Conservation (phyloP, 2,888 invertebrate species). For the Tiphia femorata region DNA sequence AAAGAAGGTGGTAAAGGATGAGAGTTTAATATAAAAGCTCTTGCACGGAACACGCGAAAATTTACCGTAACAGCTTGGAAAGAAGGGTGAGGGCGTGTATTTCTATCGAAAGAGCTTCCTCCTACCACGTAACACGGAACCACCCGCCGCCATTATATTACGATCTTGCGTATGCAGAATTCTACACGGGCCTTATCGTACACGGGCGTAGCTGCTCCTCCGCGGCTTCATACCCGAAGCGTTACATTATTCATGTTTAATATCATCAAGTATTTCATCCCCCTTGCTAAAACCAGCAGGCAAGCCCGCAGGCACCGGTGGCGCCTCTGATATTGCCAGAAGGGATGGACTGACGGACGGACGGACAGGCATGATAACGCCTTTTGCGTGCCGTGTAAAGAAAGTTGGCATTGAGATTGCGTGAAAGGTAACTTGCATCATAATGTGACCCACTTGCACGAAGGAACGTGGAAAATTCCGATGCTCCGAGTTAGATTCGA, state of each 20-base stretch:
- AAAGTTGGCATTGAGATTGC: slow-evolving; percentile 24
- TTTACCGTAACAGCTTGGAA: too few species aligned
- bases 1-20: too few species aligned
- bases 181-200: slow-evolving; percentile 34
- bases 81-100: too few species aligned
- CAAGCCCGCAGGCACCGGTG: slow-evolving; percentile 41
- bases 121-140: neutral
- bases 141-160: slow-evolving; percentile 24
- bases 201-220: slow-evolving; percentile 25
- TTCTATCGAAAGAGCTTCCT: neutral
- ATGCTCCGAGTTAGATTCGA: too few species aligned
- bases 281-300: slow-evolving; percentile 49
- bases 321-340: slow-evolving; percentile 48
- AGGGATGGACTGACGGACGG: slow-evolving; percentile 39
- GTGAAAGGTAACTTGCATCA: slow-evolving; percentile 5
- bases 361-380: slow-evolving; percentile 32
- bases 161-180: slow-evolving; percentile 43
- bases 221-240: slow-evolving; percentile 41
- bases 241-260: slow-evolving; percentile 68
- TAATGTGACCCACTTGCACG: slow-evolving; percentile 1
- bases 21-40: too few species aligned
- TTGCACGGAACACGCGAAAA: too few species aligned
- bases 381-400: slow-evolving; percentile 27
- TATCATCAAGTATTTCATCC: slow-evolving; percentile 65
- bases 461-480: slow-evolving; percentile 1